Percentiles rank a stretch among this genome's conserved stretches.
phyloP scores from a whole-genome alignment of 2,797 vertebrate species.

The Sardinella longiceps region DNA sequence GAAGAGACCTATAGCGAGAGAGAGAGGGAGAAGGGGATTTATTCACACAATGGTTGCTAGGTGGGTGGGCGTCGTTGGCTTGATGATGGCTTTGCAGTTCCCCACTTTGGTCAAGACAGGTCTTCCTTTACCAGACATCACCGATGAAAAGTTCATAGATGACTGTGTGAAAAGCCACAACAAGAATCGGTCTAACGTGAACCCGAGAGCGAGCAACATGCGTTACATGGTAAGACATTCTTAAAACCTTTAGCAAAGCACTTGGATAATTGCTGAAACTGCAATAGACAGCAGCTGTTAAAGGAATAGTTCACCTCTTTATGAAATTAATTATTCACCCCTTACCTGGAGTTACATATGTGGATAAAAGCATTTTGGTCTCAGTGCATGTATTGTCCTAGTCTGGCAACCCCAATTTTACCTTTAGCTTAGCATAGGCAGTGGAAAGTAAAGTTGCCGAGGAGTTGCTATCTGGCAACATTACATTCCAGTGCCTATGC shows the following conservation, averaged over 20 bases:
- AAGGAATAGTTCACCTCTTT: too few relatives aligned
- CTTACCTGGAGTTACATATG: too few relatives aligned
- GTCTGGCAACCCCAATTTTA: too few relatives aligned
- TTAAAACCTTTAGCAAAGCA: background rate
- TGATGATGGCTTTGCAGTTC: background rate
- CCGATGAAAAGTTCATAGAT: constrained; percentile 51
- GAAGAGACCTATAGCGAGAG: background rate
- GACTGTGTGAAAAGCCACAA: constrained; percentile 66
- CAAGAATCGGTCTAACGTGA: constrained; percentile 43
- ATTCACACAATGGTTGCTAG: background rate
- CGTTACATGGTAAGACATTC: constrained; percentile 64
- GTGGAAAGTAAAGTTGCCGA: too few relatives aligned
- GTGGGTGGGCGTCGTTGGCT: background rate
- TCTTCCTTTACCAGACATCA: constrained; percentile 56
- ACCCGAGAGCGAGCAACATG: constrained; percentile 64
- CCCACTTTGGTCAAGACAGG: background rate
- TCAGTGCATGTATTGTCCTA: too few relatives aligned
- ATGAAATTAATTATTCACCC: too few relatives aligned
- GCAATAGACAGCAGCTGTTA: too few relatives aligned
- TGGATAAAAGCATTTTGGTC: too few relatives aligned
- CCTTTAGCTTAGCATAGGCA: too few relatives aligned
- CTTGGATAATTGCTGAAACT: too few relatives aligned
- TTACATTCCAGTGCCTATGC: too few relatives aligned
- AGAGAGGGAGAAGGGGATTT: background rate
- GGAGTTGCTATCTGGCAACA: too few relatives aligned